phyloP scores from a whole-genome alignment of 35 echinoderm and acorn worm genomes.

The Ophioderma brevispina region DNA sequence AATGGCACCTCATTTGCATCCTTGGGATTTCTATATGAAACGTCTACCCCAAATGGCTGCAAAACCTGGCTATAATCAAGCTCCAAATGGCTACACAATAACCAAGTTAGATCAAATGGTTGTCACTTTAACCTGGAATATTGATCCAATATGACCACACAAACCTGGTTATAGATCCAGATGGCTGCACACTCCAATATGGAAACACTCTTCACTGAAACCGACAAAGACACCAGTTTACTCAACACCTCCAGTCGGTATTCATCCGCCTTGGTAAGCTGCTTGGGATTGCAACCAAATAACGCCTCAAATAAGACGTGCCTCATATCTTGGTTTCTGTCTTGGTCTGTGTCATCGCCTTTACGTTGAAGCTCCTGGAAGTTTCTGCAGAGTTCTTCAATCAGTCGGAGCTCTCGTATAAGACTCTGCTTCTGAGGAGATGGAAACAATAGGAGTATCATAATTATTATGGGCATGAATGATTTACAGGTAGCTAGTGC shows the following conservation, averaged over 20 bases:
- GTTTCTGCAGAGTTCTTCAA: slow-evolving; percentile 39
- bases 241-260: slow-evolving; percentile 34
- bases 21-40: no score
- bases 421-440: slow-evolving; percentile 39
- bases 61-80: no score
- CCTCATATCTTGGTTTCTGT: slow-evolving; percentile 38
- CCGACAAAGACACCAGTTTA: slow-evolving; percentile 53
- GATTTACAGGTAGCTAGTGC: no score
- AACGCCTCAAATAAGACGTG: slow-evolving; percentile 55
- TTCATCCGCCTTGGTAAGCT: slow-evolving; percentile 27
- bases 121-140: no score
- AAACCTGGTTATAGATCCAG: slow-evolving; percentile 64
- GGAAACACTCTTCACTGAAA: slow-evolving; percentile 19
- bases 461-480: not conserved
- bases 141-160: no score
- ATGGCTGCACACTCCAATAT: slow-evolving; percentile 59
- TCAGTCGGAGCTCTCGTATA: slow-evolving; percentile 40
- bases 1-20: no score
- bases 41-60: no score
- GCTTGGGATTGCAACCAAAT: slow-evolving; percentile 47
- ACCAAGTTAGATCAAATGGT: no score
- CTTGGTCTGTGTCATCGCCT: not conserved
- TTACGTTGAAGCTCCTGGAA: not conserved
- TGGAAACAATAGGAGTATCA: no score
- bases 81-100: no score